Evolutionary conservation across 1,140 invertebrate species (phyloP).

Genomic region (Orussus abietinus): DNA sequence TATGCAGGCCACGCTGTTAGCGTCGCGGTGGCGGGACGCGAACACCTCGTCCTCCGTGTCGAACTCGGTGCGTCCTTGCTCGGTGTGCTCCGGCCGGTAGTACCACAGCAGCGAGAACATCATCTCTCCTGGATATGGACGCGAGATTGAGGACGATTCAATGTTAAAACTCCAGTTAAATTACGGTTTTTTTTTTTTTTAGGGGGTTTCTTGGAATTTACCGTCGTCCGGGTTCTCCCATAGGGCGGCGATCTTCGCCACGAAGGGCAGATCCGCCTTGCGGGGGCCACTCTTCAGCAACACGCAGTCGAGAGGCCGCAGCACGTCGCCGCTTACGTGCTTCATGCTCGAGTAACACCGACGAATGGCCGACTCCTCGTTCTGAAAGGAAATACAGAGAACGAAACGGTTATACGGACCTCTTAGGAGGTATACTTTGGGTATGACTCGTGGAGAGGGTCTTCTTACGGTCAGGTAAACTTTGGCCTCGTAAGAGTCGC

Average conservation of each 20-base stretch:
- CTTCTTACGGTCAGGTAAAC: conserved; percentile 82
- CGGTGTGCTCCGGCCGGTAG: conserved; percentile 95
- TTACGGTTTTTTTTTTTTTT: background rate
- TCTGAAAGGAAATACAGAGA: conserved; percentile 58
- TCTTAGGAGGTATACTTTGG: too few species aligned
- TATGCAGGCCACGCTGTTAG: conserved; percentile 94
- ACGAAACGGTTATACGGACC: conserved; percentile 6
- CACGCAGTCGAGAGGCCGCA: conserved; percentile 85
- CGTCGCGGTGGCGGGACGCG: conserved; percentile 89
- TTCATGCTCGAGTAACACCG: conserved; percentile 86
- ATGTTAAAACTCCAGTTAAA: background rate
- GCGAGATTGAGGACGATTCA: too few species aligned
- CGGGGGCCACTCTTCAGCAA: conserved; percentile 76
- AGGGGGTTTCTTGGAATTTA: conserved; percentile 42
- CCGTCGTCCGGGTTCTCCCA: conserved; percentile 94
- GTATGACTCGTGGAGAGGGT: conserved; percentile 10
- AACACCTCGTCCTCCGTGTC: conserved; percentile 90
- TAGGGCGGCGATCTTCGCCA: conserved; percentile 88
- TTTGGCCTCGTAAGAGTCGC: conserved; percentile 75
- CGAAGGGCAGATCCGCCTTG: conserved; percentile 86
- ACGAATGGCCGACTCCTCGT: conserved; percentile 72
- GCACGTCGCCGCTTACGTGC: conserved; percentile 81
- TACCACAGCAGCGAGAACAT: conserved; percentile 97
- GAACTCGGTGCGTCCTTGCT: conserved; percentile 72
- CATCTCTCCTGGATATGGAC: conserved; percentile 91